Percentiles rank a stretch among this genome's conserved stretches.
Evolutionary conservation across 30 jellyfish, hydroid and myxozoan genomes (phyloP).

Genomic region (Hydractinia echinata): DNA sequence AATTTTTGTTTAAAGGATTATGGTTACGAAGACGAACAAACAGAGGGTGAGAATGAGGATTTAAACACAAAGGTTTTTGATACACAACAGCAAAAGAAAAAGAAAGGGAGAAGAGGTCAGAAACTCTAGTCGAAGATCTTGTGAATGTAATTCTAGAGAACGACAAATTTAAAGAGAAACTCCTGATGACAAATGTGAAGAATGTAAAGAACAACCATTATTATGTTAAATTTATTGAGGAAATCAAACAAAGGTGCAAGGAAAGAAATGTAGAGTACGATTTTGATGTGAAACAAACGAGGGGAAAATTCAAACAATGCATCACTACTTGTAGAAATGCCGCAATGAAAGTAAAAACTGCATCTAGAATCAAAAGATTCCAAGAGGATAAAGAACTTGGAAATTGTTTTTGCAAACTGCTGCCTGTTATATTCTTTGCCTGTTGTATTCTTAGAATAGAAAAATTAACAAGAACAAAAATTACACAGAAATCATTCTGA

Average conservation of each 20-base stretch:
- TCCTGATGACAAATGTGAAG: neutral
- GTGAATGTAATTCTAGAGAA: neutral
- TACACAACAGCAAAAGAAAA: too few relatives aligned
- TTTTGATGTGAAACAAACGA: neutral
- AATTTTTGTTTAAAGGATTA: too few relatives aligned
- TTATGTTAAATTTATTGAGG: neutral
- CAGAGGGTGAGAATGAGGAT: too few relatives aligned
- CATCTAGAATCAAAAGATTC: neutral
- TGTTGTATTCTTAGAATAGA: too few relatives aligned
- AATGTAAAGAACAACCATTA: neutral
- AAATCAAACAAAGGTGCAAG: neutral
- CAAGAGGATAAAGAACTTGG: neutral
- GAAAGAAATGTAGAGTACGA: constrained; percentile 7
- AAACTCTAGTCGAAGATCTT: neutral
- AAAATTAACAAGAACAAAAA: too few relatives aligned
- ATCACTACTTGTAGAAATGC: neutral
- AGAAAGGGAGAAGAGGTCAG: too few relatives aligned
- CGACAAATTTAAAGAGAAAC: neutral
- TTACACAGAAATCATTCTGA: too few relatives aligned
- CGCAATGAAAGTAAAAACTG: neutral
- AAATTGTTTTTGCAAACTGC: too few relatives aligned
- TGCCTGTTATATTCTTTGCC: too few relatives aligned
- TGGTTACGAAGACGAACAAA: too few relatives aligned
- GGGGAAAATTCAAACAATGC: neutral
- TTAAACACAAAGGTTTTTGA: too few relatives aligned